These are phyloP conservation scores for Spilosoma lubricipeda DNA, from an alignment of 2,888 invertebrate species.

Conservation along the genomic window DNA sequence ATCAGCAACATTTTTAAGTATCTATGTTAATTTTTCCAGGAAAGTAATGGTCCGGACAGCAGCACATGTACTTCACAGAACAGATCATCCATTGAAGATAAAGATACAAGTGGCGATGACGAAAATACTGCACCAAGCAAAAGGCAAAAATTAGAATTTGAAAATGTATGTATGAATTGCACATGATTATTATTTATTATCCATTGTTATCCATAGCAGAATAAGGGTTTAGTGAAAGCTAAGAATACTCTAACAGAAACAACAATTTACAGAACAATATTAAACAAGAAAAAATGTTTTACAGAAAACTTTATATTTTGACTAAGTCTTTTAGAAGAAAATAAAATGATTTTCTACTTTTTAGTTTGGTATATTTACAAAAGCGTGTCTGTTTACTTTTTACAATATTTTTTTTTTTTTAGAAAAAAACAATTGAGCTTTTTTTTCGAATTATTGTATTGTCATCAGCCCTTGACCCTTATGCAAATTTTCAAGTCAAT, in stretches of 20 bases:
- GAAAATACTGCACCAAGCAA: neutral
- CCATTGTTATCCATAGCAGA: neutral
- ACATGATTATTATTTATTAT: neutral
- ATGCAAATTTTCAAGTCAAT: no score
- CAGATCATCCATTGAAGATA: neutral
- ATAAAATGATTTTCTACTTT: no score
- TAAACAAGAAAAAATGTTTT: no score
- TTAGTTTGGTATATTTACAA: no score
- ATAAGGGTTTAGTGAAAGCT: neutral
- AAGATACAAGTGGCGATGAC: neutral
- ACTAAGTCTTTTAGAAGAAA: no score
- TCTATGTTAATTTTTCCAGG: neutral
- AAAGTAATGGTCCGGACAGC: neutral
- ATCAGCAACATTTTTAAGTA: no score
- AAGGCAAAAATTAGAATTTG: conserved; percentile 15
- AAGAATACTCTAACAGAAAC: neutral
- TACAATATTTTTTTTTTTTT: no score
- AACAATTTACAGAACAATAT: neutral
- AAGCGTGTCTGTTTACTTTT: no score
- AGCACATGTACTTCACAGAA: neutral
- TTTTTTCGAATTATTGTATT: no score
- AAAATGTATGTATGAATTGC: conserved; percentile 30
- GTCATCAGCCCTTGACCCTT: no score
- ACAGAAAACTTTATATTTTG: no score
- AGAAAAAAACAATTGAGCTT: no score